phyloP scores from a whole-genome alignment of 1,140 invertebrate species.

The Listronotus bonariensis region DNA sequence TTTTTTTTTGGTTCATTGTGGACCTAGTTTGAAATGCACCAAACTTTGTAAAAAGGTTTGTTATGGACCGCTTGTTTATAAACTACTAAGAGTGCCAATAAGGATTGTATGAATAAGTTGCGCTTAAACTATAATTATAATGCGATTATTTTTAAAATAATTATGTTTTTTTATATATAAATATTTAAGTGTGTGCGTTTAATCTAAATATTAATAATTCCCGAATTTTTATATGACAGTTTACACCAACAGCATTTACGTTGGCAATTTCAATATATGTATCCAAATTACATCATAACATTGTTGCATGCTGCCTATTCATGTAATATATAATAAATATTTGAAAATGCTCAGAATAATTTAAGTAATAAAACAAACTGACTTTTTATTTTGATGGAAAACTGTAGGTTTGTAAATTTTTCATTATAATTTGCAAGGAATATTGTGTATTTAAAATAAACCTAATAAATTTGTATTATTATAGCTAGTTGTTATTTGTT shows the following conservation, averaged over 20 bases:
- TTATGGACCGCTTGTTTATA: not conserved
- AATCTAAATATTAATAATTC: too few relatives aligned
- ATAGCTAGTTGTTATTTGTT: conserved; percentile 19
- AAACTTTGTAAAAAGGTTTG: not conserved
- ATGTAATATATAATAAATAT: conserved; percentile 18
- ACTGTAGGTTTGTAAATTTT: conserved; percentile 55
- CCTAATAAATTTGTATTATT: conserved; percentile 59
- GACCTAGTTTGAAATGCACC: not conserved
- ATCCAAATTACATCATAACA: conserved; percentile 31
- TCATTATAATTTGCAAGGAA: conserved; percentile 54
- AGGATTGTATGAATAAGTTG: too few relatives aligned
- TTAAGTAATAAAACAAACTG: conserved; percentile 35
- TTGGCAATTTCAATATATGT: conserved; percentile 33
- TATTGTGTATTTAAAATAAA: conserved; percentile 55
- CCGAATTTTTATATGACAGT: conserved; percentile 12
- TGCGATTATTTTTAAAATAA: too few relatives aligned
- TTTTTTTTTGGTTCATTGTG: too few relatives aligned
- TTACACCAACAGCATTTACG: conserved; percentile 31
- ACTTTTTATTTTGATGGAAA: conserved; percentile 34
- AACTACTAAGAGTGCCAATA: conserved; percentile 14
- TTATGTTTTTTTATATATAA: conserved; percentile 18
- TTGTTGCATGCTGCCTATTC: conserved; percentile 21
- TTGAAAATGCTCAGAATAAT: conserved; percentile 30
- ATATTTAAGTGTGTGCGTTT: not conserved
- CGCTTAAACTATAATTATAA: too few relatives aligned